These are phyloP conservation scores for Aphidius ervi DNA, from an alignment of 1,140 invertebrate species.

Conservation along the genomic window DNA sequence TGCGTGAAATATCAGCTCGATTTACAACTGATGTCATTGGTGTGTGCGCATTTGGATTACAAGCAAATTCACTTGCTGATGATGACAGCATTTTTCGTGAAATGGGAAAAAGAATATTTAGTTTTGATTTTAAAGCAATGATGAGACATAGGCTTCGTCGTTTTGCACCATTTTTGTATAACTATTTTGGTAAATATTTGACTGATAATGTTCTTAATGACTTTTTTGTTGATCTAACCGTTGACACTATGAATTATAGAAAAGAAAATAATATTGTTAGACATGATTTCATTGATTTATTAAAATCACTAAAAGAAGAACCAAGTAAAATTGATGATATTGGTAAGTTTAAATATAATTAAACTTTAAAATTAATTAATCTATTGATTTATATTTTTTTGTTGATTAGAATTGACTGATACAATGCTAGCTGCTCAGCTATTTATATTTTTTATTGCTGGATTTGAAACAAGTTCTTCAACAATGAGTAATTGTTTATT, in stretches of 20 bases:
- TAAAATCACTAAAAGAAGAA: constrained; percentile 53
- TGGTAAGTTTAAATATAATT: constrained; percentile 7
- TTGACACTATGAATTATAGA: constrained; percentile 53
- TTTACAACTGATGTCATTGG: constrained; percentile 58
- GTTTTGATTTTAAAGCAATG: constrained; percentile 44
- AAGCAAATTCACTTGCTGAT: constrained; percentile 51
- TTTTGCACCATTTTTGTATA: constrained; percentile 47
- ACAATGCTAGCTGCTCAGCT: constrained; percentile 53
- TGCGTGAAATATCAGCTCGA: constrained; percentile 49
- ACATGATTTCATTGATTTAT: constrained; percentile 56
- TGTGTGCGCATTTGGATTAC: constrained; percentile 57
- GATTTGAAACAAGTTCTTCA: constrained; percentile 67
- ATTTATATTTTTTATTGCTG: constrained; percentile 64
- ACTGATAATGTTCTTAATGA: constrained; percentile 28
- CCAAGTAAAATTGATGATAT: constrained; percentile 38
- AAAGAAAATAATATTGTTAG: constrained; percentile 51
- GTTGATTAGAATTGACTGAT: too few relatives aligned
- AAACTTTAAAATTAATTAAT: too few relatives aligned
- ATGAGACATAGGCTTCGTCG: constrained; percentile 58
- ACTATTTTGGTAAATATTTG: background rate
- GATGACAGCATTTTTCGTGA: constrained; percentile 51
- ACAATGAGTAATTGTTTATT: constrained; percentile 59
- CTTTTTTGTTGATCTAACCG: constrained; percentile 52
- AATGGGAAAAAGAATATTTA: constrained; percentile 41
- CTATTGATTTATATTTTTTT: too few relatives aligned